phyloP scores from a whole-genome alignment of 2,888 invertebrate species.

The Acronicta psi region DNA sequence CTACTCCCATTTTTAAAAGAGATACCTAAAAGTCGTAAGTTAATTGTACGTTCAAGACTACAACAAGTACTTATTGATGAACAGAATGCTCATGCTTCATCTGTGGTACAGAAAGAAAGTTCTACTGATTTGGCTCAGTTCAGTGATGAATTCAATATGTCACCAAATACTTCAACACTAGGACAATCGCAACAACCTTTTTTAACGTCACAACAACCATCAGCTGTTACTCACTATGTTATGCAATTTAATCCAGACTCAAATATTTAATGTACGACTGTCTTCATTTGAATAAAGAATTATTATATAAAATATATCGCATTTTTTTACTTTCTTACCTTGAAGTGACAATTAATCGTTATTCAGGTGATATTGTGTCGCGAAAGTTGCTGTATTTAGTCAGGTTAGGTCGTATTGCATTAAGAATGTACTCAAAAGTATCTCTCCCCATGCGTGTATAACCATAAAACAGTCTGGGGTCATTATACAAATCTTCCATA shows the following conservation, averaged over 20 bases:
- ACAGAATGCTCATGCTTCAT: slow-evolving; percentile 14
- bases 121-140: slow-evolving; percentile 13
- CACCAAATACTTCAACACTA: slow-evolving; percentile 7
- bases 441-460: slow-evolving; percentile 3
- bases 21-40: too few relatives aligned
- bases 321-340: too few relatives aligned
- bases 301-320: too few relatives aligned
- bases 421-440: neutral
- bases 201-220: slow-evolving; percentile 5
- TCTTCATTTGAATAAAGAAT: neutral
- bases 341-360: too few relatives aligned
- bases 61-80: slow-evolving; percentile 35
- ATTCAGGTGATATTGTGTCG: too few relatives aligned
- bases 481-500: too few relatives aligned
- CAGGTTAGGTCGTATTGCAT: too few relatives aligned
- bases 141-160: slow-evolving; percentile 11
- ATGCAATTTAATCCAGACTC: slow-evolving; percentile 8
- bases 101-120: slow-evolving; percentile 6
- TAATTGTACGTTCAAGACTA: slow-evolving; percentile 5
- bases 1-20: too few relatives aligned
- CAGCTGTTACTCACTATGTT: slow-evolving; percentile 12
- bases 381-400: too few relatives aligned
- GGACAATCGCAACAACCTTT: slow-evolving; percentile 11
- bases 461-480: slow-evolving; percentile 2
- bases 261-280: slow-evolving; percentile 7